Base-by-base conservation (phyloP, 2,113 vertebrate species). In the Toxotes chatareus region DNA sequence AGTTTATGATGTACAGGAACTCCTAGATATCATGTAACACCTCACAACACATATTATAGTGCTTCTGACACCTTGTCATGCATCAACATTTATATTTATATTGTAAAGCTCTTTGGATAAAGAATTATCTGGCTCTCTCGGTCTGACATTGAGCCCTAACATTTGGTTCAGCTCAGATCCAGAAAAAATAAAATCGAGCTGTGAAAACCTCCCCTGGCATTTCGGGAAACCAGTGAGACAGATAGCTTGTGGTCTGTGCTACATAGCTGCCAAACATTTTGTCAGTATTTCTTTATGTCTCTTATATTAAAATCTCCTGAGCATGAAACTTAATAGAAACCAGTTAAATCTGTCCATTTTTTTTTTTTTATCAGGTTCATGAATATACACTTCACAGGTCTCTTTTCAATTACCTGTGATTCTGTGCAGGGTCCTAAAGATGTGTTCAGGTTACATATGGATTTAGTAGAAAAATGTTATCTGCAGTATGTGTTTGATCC, bases 401-500 rank as follows among this genome's bases (percentile, higher is more conserved):
- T n/a, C 36, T 67, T 65, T 55, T 62, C 70, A 47, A 74, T 72
- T 53, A 66, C 62, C 46, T 79, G 53, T 44, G 36, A 62, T 32
- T 79, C 32, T 13, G 2, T 44, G n/a, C 59, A 34, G 40, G 27
- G 49, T 71, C 16, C 13, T 82, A 49, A 69, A 81, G 68, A 88
- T 67, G 73, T 57, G 36, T 79, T 83, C 56, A 78, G 63, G 73
- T 78, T 83, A 44, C 84, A 86, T 76, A 73, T 88, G 86, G 76
- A 38, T 77, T 85, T 70, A 60, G 76, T 86, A 69, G 55, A 80
- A 86, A 71, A 59, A 61, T 16, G 53, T 74, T 90, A 76, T 88
- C 79, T 79, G 55, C 63, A 86, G 76, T 81, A 62, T 82, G 83
- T 82, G 75, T 88, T 90, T 90, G 79, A 87, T 80, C 82, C 80